phyloP scores from a whole-genome alignment of 2,888 invertebrate genomes.

The Cheilosia scutellata region DNA sequence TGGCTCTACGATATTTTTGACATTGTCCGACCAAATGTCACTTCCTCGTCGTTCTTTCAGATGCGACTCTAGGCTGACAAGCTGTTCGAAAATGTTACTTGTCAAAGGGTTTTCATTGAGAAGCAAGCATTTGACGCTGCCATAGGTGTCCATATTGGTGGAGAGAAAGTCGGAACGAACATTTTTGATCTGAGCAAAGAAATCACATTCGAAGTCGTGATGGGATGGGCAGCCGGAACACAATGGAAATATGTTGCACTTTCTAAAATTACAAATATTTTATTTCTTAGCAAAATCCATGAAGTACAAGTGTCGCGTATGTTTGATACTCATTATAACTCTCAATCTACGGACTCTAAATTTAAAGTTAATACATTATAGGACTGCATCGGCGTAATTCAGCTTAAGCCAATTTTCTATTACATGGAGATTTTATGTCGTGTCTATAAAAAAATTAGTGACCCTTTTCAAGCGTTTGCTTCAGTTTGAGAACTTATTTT shows the following conservation, averaged over 20 bases:
- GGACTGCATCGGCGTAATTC: too few relatives aligned
- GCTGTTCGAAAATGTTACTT: slow-evolving; percentile 84
- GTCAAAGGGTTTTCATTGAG: slow-evolving; percentile 83
- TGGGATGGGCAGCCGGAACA: slow-evolving; percentile 84
- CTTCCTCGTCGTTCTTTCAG: slow-evolving; percentile 85
- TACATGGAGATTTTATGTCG: too few relatives aligned
- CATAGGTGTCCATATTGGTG: slow-evolving; percentile 77
- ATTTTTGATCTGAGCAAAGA: slow-evolving; percentile 83
- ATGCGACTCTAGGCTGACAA: slow-evolving; percentile 87
- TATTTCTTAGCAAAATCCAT: background rate
- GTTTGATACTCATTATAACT: too few relatives aligned
- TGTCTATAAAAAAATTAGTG: too few relatives aligned
- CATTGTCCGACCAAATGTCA: slow-evolving; percentile 86
- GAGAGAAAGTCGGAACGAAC: slow-evolving; percentile 73
- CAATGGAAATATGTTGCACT: slow-evolving; percentile 86
- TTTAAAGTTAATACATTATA: too few relatives aligned
- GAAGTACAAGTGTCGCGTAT: background rate
- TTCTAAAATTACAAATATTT: slow-evolving; percentile 80
- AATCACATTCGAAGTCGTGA: slow-evolving; percentile 85
- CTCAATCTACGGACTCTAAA: too few relatives aligned
- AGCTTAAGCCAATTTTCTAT: too few relatives aligned
- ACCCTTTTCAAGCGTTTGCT: too few relatives aligned
- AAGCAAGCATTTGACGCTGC: slow-evolving; percentile 84
- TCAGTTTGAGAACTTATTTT: too few relatives aligned
- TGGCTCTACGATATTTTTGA: slow-evolving; percentile 84